These are phyloP conservation scores for Drosophila limbata DNA, from an alignment of 2,888 invertebrate genomes.

Conservation along the genomic window DNA sequence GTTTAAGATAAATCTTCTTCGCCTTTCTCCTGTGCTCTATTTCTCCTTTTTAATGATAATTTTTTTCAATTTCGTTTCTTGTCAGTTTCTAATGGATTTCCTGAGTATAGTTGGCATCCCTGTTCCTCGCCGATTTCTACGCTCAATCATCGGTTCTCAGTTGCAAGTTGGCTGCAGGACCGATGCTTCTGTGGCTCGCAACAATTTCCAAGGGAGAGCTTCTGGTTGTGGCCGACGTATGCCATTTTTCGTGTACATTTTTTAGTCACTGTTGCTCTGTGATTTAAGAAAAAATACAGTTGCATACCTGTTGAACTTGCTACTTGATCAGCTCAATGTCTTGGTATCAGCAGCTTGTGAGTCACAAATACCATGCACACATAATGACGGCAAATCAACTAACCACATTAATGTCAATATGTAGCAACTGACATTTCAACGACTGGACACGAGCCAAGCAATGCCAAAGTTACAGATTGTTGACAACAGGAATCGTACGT, in stretches of 20 bases:
- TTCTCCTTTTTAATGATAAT: no score
- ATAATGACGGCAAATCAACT: constrained; percentile 26
- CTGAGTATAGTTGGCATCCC: background rate
- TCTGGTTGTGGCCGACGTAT: background rate
- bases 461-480: constrained; percentile 4
- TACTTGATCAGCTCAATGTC: constrained; percentile 18
- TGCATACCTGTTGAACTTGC: constrained; percentile 15
- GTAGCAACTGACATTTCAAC: background rate
- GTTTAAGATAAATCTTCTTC: no score
- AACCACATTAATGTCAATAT: constrained; percentile 9
- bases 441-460: constrained; percentile 10
- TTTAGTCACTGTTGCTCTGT: background rate
- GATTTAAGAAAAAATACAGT: background rate
- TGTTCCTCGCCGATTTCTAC: background rate
- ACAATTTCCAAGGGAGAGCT: constrained; percentile 38
- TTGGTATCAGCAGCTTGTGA: constrained; percentile 30
- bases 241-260: background rate
- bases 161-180: background rate
- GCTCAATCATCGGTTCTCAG: no score
- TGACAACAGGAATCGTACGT: constrained; percentile 34
- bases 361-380: constrained; percentile 30
- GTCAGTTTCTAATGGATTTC: no score
- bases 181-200: constrained; percentile 29
- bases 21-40: no score
- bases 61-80: no score